Conservation (phyloP, 2,888 invertebrate genomes). For the Resseliella maxima region DNA sequence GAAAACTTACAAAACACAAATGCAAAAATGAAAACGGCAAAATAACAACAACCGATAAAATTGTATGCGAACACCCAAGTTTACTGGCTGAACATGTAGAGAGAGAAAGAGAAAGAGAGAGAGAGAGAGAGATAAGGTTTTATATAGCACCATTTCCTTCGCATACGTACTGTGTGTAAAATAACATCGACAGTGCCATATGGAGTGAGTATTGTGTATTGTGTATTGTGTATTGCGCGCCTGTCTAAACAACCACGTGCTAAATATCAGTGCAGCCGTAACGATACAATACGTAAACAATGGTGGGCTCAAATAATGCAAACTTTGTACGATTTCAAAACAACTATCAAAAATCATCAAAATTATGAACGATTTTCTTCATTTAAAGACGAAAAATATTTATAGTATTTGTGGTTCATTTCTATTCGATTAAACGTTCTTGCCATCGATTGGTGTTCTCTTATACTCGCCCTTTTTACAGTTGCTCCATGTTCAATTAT, state of each 20-base stretch:
- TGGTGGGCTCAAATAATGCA: neutral
- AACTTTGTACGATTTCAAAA: neutral
- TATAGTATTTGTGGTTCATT: too few relatives aligned
- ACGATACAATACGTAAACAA: conserved; percentile 56
- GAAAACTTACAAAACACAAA: neutral
- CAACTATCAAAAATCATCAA: too few relatives aligned
- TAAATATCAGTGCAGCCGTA: conserved; percentile 60
- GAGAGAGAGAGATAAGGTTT: too few relatives aligned
- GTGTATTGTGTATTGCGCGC: conserved; percentile 56
- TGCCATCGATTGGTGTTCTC: neutral
- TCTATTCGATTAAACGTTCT: neutral
- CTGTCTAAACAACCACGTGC: conserved; percentile 58
- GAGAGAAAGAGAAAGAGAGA: too few relatives aligned
- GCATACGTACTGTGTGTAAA: too few relatives aligned
- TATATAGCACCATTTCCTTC: too few relatives aligned
- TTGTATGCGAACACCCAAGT: neutral
- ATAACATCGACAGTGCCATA: conserved; percentile 57
- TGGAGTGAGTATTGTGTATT: conserved; percentile 58
- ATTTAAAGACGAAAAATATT: too few relatives aligned
- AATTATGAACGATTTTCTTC: too few relatives aligned
- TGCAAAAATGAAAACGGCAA: neutral
- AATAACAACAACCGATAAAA: neutral
- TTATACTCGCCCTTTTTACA: too few relatives aligned
- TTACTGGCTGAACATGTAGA: too few relatives aligned
- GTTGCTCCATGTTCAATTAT: too few relatives aligned